Percentiles rank a stretch among this genome's conserved stretches.
Evolutionary conservation across 2,113 vertebrate genomes (phyloP).

Genomic region (Upupa epops): DNA sequence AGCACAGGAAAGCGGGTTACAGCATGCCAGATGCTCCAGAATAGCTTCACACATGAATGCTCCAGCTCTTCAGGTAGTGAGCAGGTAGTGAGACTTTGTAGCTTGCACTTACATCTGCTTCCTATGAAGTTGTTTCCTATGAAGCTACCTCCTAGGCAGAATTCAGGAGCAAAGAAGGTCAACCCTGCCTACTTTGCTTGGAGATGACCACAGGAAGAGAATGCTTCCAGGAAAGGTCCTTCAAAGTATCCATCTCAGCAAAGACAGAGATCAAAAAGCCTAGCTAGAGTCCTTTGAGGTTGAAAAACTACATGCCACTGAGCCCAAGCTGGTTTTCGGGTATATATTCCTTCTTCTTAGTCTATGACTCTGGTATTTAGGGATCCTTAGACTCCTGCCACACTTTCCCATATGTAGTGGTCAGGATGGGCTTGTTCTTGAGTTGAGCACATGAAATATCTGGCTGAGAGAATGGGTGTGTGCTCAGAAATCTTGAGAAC

Average conservation of each 20-base stretch:
- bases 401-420: background rate
- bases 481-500: background rate
- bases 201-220: background rate
- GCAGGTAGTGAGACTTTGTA: background rate
- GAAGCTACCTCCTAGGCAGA: background rate
- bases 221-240: background rate
- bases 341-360: background rate
- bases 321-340: background rate
- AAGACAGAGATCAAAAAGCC: background rate
- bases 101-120: too few species aligned
- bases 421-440: background rate
- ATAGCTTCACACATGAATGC: background rate
- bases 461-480: background rate
- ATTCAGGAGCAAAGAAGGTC: background rate
- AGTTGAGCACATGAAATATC: background rate
- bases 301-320: background rate
- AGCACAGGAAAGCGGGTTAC: background rate
- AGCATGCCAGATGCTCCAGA: background rate
- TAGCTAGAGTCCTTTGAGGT: background rate
- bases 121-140: too few species aligned
- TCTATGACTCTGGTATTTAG: background rate
- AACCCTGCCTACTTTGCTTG: background rate
- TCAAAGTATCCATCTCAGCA: background rate
- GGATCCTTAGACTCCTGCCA: background rate
- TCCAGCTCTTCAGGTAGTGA: background rate